Conservation (phyloP, 2,113 vertebrate species). For the Ptychochromis oligacanthus region DNA sequence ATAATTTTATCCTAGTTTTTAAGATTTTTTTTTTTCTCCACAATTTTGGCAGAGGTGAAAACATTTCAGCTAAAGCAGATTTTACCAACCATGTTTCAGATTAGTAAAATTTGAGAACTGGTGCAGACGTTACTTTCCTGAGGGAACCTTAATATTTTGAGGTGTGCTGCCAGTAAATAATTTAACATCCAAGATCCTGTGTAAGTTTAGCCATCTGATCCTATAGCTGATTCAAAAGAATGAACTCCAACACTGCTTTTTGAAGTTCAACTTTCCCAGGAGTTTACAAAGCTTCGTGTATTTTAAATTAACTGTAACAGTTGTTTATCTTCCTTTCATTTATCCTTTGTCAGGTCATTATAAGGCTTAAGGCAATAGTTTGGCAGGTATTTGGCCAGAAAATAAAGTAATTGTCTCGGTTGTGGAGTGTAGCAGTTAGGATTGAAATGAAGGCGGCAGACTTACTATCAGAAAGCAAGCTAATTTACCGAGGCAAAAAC, state of each 20-base stretch:
- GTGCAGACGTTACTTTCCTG: constrained; percentile 35
- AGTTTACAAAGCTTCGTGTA: not conserved
- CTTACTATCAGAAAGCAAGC: not conserved
- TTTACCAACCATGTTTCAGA: constrained; percentile 53
- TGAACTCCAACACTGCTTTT: not conserved
- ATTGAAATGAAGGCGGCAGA: not conserved
- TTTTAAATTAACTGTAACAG: not conserved
- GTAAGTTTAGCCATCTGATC: constrained; percentile 37
- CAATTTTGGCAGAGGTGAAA: constrained; percentile 30
- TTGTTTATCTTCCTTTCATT: not conserved
- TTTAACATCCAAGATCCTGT: constrained; percentile 23
- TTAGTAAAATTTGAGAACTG: constrained; percentile 40
- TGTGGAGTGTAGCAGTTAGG: not conserved
- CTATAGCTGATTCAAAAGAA: not conserved
- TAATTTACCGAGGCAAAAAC: not conserved
- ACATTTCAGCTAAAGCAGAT: constrained; percentile 48
- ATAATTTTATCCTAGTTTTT: constrained; percentile 44
- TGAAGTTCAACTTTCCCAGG: not conserved
- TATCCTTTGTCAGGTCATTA: not conserved
- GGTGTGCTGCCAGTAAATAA: constrained; percentile 40
- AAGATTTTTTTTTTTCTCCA: constrained; percentile 23
- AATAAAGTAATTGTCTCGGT: not conserved
- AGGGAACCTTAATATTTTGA: constrained; percentile 42
- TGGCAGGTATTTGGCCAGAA: not conserved
- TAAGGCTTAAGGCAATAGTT: not conserved